phyloP scores from a whole-genome alignment of 2,113 vertebrate species.

The Gymnocephalus cernua region DNA sequence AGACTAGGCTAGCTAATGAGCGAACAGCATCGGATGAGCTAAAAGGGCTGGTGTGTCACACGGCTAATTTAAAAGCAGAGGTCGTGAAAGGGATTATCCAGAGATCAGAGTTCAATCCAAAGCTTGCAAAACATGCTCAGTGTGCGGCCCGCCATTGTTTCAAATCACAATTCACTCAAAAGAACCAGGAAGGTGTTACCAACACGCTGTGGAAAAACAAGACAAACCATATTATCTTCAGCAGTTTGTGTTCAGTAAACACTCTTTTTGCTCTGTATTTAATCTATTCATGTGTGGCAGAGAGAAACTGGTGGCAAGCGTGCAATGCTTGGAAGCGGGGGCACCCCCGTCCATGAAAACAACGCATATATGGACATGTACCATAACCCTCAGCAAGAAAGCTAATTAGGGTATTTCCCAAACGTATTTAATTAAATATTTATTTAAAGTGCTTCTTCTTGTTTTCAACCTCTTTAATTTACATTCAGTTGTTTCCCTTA shows the following conservation, averaged over 20 bases:
- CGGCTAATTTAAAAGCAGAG: conserved; percentile 83
- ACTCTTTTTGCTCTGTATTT: not conserved
- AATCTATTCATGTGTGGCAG: not conserved
- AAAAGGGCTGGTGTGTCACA: conserved; percentile 76
- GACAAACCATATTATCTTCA: conserved; percentile 6
- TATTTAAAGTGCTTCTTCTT: not conserved
- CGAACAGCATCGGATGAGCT: conserved; percentile 57
- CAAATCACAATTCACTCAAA: conserved; percentile 39
- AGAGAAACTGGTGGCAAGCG: too few relatives aligned
- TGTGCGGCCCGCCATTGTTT: conserved; percentile 54
- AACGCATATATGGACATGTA: too few relatives aligned
- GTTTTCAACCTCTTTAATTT: not conserved
- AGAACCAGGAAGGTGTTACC: conserved; percentile 10
- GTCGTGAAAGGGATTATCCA: conserved; percentile 82
- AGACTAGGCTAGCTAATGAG: conserved; percentile 66
- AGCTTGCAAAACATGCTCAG: conserved; percentile 79
- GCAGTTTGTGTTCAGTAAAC: not conserved
- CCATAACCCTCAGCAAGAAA: not conserved
- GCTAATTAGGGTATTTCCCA: not conserved
- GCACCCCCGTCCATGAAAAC: too few relatives aligned
- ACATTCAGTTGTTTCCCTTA: not conserved
- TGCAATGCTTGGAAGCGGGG: too few relatives aligned
- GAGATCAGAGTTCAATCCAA: conserved; percentile 80
- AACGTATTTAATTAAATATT: not conserved
- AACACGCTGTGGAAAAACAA: conserved; percentile 10